Percentiles rank a stretch among this genome's conserved stretches.
Evolutionary conservation across 2,113 vertebrate genomes (phyloP).

Genomic region (Saguinus imperator): DNA sequence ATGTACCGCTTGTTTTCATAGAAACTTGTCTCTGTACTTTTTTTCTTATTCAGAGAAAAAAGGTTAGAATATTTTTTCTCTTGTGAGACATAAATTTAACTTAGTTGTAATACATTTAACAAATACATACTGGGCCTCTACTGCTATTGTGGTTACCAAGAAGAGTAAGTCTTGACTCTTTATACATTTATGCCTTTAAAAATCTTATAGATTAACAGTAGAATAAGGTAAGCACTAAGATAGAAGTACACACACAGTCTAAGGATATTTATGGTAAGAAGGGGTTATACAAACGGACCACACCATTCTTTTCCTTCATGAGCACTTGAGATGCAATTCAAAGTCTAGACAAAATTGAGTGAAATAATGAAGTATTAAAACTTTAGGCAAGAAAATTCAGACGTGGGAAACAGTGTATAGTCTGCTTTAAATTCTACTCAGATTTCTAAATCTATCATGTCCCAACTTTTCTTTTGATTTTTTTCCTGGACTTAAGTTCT

Average conservation of each 20-base stretch:
- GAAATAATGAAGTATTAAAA: neutral
- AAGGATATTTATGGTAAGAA: neutral
- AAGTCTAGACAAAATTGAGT: neutral
- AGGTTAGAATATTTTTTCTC: neutral
- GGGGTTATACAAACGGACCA: neutral
- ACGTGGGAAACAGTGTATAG: neutral
- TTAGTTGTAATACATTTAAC: neutral
- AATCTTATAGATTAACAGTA: neutral
- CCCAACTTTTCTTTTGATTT: neutral
- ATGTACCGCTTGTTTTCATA: neutral
- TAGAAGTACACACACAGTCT: neutral
- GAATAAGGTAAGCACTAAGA: neutral
- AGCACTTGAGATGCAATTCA: neutral
- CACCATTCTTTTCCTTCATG: neutral
- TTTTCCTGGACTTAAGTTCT: neutral
- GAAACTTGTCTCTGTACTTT: neutral
- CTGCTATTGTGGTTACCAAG: neutral
- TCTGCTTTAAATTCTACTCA: neutral
- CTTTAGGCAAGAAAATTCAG: neutral
- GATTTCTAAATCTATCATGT: neutral
- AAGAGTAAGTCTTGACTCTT: neutral
- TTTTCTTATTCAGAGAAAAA: constrained; percentile 21
- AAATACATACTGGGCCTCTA: neutral
- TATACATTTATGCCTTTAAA: neutral
- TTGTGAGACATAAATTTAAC: neutral